A percentile compares a stretch with the other conserved stretches of the same genome.
These are phyloP conservation scores for Trissolcus brochymenae DNA, from an alignment of 2,888 invertebrate genomes.

Conservation along the genomic window DNA sequence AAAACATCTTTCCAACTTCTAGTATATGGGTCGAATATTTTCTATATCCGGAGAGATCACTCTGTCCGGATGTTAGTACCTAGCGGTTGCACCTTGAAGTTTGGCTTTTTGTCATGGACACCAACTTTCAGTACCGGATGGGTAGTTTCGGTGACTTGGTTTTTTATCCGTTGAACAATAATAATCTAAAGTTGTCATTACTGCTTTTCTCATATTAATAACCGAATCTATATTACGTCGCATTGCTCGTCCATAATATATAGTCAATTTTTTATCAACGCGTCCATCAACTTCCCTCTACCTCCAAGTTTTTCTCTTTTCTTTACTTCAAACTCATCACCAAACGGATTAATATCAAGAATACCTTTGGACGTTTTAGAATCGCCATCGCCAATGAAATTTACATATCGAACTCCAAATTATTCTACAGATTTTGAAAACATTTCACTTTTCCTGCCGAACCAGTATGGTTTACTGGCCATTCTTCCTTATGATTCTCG, in stretches of 20 bases:
- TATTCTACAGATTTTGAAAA: conserved; percentile 27
- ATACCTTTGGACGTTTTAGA: conserved; percentile 17
- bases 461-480: conserved; percentile 34
- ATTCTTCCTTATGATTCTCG: conserved; percentile 30
- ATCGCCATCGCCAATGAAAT: conserved; percentile 51
- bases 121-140: background rate
- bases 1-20: background rate
- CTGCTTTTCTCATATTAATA: conserved; percentile 10
- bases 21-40: background rate
- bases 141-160: background rate
- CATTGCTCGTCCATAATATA: conserved; percentile 59
- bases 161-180: conserved; percentile 4
- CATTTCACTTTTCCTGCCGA: conserved; percentile 48
- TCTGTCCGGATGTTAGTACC: background rate
- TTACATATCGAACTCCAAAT: conserved; percentile 24
- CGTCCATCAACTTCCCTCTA: conserved; percentile 57
- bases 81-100: background rate
- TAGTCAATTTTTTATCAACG: conserved; percentile 58
- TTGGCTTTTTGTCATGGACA: background rate
- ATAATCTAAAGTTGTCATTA: conserved; percentile 60
- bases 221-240: conserved; percentile 52
- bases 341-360: conserved; percentile 6
- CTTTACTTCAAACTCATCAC: conserved; percentile 10
- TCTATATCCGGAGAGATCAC: background rate
- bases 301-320: conserved; percentile 58